A percentile compares a stretch with the other conserved stretches of the same genome.
Evolutionary conservation across 2,888 invertebrate genomes (phyloP).

Genomic region (Drosophila putrida): DNA sequence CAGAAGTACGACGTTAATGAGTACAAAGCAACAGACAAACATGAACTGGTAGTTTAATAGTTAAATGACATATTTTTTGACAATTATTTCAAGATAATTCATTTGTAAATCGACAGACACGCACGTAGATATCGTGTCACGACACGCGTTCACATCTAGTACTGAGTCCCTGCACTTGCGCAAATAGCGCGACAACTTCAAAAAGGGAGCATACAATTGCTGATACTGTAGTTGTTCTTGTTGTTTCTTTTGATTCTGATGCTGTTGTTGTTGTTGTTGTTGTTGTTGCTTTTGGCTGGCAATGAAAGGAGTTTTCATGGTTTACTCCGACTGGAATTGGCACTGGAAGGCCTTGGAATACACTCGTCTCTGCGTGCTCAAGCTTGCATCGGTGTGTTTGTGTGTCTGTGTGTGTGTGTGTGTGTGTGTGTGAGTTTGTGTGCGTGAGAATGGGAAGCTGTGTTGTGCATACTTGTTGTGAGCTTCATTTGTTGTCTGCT

Average conservation of each 20-base stretch:
- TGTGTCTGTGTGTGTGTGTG: background rate
- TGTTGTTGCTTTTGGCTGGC: constrained; percentile 58
- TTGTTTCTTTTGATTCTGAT: constrained; percentile 27
- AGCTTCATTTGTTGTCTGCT: constrained; percentile 21
- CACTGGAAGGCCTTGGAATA: constrained; percentile 72
- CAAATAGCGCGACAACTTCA: constrained; percentile 78
- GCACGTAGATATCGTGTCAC: constrained; percentile 41
- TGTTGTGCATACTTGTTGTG: constrained; percentile 28
- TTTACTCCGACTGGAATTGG: constrained; percentile 61
- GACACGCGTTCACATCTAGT: constrained; percentile 38
- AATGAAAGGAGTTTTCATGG: constrained; percentile 75
- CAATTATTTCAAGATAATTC: background rate
- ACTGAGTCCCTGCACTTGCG: constrained; percentile 77
- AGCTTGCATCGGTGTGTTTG: constrained; percentile 9
- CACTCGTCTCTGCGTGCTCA: constrained; percentile 18
- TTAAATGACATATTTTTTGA: background rate
- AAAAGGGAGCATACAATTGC: constrained; percentile 72
- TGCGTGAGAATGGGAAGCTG: constrained; percentile 39
- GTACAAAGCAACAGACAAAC: background rate
- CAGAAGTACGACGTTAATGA: background rate
- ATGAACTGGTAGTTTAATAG: background rate
- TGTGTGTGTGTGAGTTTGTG: constrained; percentile 15
- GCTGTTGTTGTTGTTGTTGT: constrained; percentile 26
- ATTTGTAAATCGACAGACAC: background rate
- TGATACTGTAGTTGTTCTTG: constrained; percentile 32